Percentiles rank a stretch among this genome's conserved stretches.
Evolutionary conservation across 2,113 vertebrate genomes (phyloP).

Genomic region (Serinus canaria): DNA sequence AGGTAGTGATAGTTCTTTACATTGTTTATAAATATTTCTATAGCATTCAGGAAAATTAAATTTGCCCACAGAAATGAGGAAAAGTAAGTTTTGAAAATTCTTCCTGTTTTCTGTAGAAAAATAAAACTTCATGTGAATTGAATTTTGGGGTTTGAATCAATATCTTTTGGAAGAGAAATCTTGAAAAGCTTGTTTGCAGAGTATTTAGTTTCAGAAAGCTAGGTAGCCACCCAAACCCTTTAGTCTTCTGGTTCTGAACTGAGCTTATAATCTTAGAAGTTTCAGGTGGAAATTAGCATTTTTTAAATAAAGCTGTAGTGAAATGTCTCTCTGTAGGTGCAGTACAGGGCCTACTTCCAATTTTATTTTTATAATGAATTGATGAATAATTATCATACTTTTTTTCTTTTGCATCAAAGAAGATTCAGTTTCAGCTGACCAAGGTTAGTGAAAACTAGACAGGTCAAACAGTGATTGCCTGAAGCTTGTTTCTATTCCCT

Average conservation of each 20-base stretch:
- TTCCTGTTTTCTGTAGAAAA: not conserved
- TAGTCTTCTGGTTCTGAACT: not conserved
- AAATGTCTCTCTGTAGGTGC: not conserved
- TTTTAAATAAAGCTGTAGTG: not conserved
- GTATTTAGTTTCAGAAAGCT: not conserved
- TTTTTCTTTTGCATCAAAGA: not conserved
- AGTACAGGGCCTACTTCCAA: not conserved
- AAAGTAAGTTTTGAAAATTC: not conserved
- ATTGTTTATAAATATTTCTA: not conserved
- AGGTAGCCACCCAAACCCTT: not conserved
- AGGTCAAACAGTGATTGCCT: not conserved
- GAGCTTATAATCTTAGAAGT: not conserved
- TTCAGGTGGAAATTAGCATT: not conserved
- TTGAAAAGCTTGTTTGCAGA: not conserved
- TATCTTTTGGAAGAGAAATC: not conserved
- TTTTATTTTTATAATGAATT: not conserved
- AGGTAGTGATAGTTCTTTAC: not conserved
- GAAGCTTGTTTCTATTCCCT: not conserved
- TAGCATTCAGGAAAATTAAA: not conserved
- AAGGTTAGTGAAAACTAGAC: not conserved
- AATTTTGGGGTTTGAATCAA: not conserved
- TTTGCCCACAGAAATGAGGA: not conserved
- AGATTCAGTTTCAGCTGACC: not conserved
- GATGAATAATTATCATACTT: not conserved
- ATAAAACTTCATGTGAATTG: not conserved